A percentile compares a stretch with the other conserved stretches of the same genome.
Evolutionary conservation across 2,113 vertebrate genomes (phyloP).

Genomic region (Sander vitreus): DNA sequence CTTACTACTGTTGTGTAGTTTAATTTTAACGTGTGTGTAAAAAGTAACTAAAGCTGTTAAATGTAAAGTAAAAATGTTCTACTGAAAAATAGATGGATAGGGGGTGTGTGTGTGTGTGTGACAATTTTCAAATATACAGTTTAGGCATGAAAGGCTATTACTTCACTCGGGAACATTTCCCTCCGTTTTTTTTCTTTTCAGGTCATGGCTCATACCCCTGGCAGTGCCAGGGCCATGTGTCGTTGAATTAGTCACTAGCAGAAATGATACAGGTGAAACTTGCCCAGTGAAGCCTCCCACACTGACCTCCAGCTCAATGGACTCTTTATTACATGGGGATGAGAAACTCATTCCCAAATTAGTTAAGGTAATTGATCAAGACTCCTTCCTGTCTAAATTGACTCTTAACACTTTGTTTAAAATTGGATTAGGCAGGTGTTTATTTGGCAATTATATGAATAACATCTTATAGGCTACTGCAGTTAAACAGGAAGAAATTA

Average conservation of each 20-base stretch:
- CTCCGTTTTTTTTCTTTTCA: conserved; percentile 13
- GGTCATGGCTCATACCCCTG: conserved; percentile 27
- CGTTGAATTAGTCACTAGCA: conserved; percentile 46
- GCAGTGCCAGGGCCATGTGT: conserved; percentile 15
- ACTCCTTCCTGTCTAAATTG: not conserved
- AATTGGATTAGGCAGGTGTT: conserved; percentile 17
- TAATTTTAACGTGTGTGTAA: no score
- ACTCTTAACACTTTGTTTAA: not conserved
- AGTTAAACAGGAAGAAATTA: not conserved
- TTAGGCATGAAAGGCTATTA: not conserved
- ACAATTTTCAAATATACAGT: not conserved
- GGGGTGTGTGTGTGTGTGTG: no score
- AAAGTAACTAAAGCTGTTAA: no score
- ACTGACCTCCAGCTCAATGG: conserved; percentile 40
- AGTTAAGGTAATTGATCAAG: conserved; percentile 3
- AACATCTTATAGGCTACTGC: not conserved
- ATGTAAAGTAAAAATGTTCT: no score
- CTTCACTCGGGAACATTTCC: conserved; percentile 35
- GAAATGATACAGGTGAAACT: conserved; percentile 54
- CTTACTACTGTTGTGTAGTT: no score
- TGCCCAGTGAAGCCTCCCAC: not conserved
- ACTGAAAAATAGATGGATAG: no score
- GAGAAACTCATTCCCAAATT: conserved; percentile 13
- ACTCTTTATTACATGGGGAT: conserved; percentile 43
- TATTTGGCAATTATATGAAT: not conserved